phyloP scores from a whole-genome alignment of 2,113 vertebrate genomes.

The Esox niger region DNA sequence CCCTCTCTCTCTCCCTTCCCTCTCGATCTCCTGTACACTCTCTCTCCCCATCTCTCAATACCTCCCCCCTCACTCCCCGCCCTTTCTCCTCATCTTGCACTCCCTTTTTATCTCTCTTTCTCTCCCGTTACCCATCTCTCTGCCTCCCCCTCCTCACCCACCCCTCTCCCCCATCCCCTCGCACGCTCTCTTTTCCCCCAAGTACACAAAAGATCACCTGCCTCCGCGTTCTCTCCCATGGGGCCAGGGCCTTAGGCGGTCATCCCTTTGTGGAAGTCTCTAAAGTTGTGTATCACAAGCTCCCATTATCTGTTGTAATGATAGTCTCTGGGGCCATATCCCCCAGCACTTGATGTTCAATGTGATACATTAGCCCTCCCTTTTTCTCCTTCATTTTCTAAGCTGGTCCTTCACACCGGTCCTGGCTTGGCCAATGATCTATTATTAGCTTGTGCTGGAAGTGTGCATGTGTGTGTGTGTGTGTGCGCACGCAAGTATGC shows the following conservation, averaged over 20 bases:
- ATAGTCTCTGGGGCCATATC: neutral
- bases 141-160: neutral
- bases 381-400: neutral
- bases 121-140: neutral
- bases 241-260: slow-evolving; percentile 36
- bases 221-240: slow-evolving; percentile 45
- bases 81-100: neutral
- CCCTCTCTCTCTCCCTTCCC: neutral
- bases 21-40: neutral
- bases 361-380: neutral
- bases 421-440: neutral
- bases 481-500: neutral
- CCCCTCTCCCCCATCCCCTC: neutral
- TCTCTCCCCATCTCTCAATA: neutral
- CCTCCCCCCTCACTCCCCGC: neutral
- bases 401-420: neutral
- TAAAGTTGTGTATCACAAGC: slow-evolving; percentile 20
- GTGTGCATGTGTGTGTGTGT: neutral
- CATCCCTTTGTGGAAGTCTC: slow-evolving; percentile 29
- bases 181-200: neutral
- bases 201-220: slow-evolving; percentile 64
- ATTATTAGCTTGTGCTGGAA: neutral
- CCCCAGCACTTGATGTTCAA: slow-evolving; percentile 1
- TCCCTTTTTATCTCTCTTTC: neutral
- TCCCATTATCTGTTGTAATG: slow-evolving; percentile 24